phyloP scores from a whole-genome alignment of 2,113 vertebrate species.

The Sus scrofa region DNA sequence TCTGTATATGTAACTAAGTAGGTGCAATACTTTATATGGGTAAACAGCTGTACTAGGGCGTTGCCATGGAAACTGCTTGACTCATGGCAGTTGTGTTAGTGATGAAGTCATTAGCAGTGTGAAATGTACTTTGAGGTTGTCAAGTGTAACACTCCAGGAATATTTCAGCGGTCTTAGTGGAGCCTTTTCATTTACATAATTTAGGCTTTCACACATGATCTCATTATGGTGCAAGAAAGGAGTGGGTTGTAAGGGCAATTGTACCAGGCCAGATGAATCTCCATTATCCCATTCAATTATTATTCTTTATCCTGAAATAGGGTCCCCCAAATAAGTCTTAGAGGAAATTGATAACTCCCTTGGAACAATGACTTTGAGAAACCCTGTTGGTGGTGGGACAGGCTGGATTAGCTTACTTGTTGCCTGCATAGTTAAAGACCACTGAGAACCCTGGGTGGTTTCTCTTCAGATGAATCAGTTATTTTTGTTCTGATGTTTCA shows the following conservation, averaged over 20 bases:
- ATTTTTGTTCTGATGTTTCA: conserved; percentile 6
- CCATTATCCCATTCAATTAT: conserved; percentile 43
- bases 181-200: conserved; percentile 91
- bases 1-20: conserved; percentile 92
- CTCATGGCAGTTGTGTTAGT: conserved; percentile 91
- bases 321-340: conserved; percentile 64
- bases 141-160: conserved; percentile 92
- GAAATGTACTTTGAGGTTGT: conserved; percentile 92
- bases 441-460: not conserved
- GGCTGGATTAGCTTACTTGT: conserved; percentile 47
- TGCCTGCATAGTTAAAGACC: not conserved
- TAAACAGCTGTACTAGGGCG: conserved; percentile 91
- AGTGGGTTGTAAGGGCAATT: conserved; percentile 59
- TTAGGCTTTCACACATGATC: conserved; percentile 89
- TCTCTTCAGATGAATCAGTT: not conserved
- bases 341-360: conserved; percentile 55
- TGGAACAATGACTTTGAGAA: conserved; percentile 62
- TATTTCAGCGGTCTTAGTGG: conserved; percentile 90
- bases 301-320: conserved; percentile 64
- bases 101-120: conserved; percentile 92
- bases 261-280: conserved; percentile 54
- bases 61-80: conserved; percentile 92
- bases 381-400: conserved; percentile 50
- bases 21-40: conserved; percentile 90
- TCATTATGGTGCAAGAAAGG: conserved; percentile 81